phyloP scores from a whole-genome alignment of 2,888 invertebrate species.

The Caenorhabditis doughertyi region DNA sequence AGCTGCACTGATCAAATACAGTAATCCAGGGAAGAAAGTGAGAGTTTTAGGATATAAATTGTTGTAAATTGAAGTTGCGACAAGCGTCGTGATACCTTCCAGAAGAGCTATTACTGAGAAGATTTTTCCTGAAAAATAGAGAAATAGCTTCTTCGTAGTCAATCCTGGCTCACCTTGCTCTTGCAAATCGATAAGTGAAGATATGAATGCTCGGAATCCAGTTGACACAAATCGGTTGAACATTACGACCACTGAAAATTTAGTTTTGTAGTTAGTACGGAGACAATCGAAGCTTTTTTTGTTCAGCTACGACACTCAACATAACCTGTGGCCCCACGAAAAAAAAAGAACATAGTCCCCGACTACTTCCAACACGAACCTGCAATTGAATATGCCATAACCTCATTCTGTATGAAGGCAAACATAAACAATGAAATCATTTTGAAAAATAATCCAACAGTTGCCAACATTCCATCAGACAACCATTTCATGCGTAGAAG shows the following conservation, averaged over 20 bases:
- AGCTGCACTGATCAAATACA: slow-evolving; percentile 75
- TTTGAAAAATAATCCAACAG: slow-evolving; percentile 82
- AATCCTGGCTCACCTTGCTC: no score
- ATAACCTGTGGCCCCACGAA: no score
- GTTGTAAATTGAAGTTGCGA: slow-evolving; percentile 83
- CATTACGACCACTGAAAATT: slow-evolving; percentile 80
- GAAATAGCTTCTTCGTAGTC: no score
- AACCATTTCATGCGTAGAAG: slow-evolving; percentile 71
- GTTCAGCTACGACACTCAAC: no score
- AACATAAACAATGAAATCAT: slow-evolving; percentile 80
- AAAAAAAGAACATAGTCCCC: not conserved
- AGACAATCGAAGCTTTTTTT: not conserved
- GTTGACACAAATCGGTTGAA: slow-evolving; percentile 83
- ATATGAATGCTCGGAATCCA: slow-evolving; percentile 82
- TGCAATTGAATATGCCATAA: slow-evolving; percentile 67
- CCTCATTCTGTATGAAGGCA: slow-evolving; percentile 76
- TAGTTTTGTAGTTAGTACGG: not conserved
- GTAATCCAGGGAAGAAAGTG: slow-evolving; percentile 83
- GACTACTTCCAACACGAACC: slow-evolving; percentile 59
- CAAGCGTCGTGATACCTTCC: slow-evolving; percentile 82
- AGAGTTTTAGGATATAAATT: slow-evolving; percentile 83
- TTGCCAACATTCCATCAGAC: slow-evolving; percentile 81
- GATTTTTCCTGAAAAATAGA: slow-evolving; percentile 82
- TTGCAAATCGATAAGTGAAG: slow-evolving; percentile 79
- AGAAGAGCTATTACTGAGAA: slow-evolving; percentile 82